These are phyloP conservation scores for Caradrina clavipalpis DNA, from an alignment of 2,888 invertebrate genomes.

Conservation along the genomic window DNA sequence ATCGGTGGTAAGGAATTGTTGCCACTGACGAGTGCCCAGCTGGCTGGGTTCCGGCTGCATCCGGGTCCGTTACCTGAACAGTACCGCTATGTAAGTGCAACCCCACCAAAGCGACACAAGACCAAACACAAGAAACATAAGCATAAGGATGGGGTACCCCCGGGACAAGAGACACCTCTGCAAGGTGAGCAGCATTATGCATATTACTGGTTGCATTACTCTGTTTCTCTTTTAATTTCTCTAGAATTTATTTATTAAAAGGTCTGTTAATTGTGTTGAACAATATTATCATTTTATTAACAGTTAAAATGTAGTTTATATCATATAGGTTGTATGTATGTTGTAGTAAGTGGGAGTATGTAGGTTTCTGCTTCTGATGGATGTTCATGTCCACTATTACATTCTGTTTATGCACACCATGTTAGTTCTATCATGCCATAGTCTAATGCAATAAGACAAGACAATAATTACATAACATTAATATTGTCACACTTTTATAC, in stretches of 20 bases:
- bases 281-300: too few species aligned
- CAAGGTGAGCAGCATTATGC: constrained; percentile 87
- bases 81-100: constrained; percentile 97
- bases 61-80: constrained; percentile 99
- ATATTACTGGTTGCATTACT: not conserved
- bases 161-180: constrained; percentile 94
- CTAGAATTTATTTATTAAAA: not conserved
- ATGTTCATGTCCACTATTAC: too few species aligned
- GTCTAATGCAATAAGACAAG: too few species aligned
- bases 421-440: too few species aligned
- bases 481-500: too few species aligned
- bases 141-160: constrained; percentile 96
- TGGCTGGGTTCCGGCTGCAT: constrained; percentile 98
- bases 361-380: too few species aligned
- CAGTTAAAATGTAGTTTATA: too few species aligned
- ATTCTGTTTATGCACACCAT: too few species aligned
- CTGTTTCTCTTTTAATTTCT: not conserved
- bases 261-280: too few species aligned
- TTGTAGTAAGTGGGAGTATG: too few species aligned
- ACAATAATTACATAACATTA: too few species aligned
- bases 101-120: constrained; percentile 98
- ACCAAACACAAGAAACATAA: constrained; percentile 99
- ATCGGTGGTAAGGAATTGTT: constrained; percentile 96
- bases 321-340: too few species aligned
- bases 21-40: constrained; percentile 96